phyloP scores from a whole-genome alignment of 2,113 vertebrate species.

The Clinocottus analis region DNA sequence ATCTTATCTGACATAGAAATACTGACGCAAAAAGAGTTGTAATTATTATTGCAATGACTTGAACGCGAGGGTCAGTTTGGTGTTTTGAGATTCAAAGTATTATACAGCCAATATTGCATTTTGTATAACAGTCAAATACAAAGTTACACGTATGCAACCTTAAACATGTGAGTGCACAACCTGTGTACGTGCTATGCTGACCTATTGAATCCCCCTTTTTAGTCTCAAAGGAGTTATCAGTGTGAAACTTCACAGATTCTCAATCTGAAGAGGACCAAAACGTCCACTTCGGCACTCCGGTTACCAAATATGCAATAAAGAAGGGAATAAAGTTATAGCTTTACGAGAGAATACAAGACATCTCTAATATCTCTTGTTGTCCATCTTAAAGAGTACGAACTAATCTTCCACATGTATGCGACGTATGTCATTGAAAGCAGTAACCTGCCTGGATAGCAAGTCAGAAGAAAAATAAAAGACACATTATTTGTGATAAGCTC shows the following conservation, averaged over 20 bases:
- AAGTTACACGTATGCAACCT: neutral
- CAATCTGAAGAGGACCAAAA: neutral
- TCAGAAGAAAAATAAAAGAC: neutral
- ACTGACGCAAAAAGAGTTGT: neutral
- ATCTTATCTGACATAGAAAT: neutral
- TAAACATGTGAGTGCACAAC: neutral
- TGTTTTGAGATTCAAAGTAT: neutral
- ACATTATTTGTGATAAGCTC: neutral
- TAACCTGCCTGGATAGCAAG: neutral
- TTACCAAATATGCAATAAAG: neutral
- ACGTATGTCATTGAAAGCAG: neutral
- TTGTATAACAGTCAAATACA: neutral
- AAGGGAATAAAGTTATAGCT: neutral
- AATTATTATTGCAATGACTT: neutral
- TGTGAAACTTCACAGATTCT: neutral
- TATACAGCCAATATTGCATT: neutral
- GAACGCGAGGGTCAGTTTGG: neutral
- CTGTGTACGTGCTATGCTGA: neutral
- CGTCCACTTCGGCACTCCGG: neutral
- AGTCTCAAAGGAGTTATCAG: neutral
- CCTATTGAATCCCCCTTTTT: neutral
- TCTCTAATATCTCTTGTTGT: neutral
- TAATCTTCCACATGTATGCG: neutral
- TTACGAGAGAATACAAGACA: neutral
- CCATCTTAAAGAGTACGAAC: neutral